Conservation (phyloP, 1,140 invertebrate genomes). For the Drosophila seguyi region DNA sequence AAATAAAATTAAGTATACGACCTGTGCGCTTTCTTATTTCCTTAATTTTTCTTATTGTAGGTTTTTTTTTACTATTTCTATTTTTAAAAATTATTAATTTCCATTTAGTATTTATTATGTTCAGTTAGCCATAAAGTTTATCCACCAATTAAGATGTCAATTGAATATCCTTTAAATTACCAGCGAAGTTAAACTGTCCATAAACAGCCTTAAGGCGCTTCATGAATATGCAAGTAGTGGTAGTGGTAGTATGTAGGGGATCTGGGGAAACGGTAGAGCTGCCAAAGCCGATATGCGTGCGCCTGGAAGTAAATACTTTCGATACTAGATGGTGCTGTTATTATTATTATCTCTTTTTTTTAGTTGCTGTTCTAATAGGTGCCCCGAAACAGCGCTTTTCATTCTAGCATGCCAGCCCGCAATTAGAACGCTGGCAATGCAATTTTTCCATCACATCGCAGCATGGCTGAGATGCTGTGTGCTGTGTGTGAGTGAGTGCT, state of each 20-base stretch:
- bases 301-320: constrained; percentile 41
- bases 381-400: constrained; percentile 41
- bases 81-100: not conserved
- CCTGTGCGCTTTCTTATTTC: not conserved
- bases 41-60: not conserved
- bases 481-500: constrained; percentile 23
- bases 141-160: constrained; percentile 29
- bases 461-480: constrained; percentile 3
- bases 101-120: not conserved
- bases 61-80: not conserved
- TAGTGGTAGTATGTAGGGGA: constrained; percentile 10
- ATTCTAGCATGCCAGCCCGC: constrained; percentile 68
- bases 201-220: constrained; percentile 14
- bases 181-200: constrained; percentile 27
- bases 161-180: constrained; percentile 51
- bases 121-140: not conserved
- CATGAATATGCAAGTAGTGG: constrained; percentile 53
- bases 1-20: not conserved
- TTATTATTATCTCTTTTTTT: constrained; percentile 6
- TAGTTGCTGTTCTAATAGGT: constrained; percentile 26
- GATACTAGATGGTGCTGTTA: constrained; percentile 23
- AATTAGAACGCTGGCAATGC: constrained; percentile 68
- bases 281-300: constrained; percentile 17
- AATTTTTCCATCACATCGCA: constrained; percentile 45
- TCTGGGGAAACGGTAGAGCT: constrained; percentile 8